Base-by-base conservation (phyloP, 2,113 vertebrate species). In the Polypterus bichir region DNA sequence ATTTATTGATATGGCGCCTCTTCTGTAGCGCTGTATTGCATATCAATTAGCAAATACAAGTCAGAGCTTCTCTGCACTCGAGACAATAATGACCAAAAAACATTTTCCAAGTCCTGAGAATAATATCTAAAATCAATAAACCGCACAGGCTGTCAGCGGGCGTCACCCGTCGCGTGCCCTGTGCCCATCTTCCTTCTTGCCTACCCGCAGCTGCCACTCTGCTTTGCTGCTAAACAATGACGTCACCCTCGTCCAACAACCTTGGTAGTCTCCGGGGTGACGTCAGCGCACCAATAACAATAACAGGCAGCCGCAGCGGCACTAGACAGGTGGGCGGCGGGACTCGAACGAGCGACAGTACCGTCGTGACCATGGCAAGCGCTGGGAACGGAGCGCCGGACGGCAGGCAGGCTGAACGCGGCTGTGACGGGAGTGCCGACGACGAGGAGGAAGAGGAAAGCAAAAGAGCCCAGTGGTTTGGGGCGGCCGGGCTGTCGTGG, bases 401-500 rank as follows among this genome's bases (percentile, higher is more conserved):
- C 49, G 64, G 64, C 49, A 66, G 68, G 65, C 61, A 63, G 49
- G 57, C 44, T 66, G 3, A n/a, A 49, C 9, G 61, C 47, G 65
- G 67, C 67, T 51, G 66, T 11, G 61, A 65, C 64, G 64, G 69
- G 5, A 44, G 60, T 67, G 65, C 49, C 63, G 61, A 65, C 69
- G 70, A 74, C 67, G 71, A 75, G 55, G 64, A 76, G 68, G 66
- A 69, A 77, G 78, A 0, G 79, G 49, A 64, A 67, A 77, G 70
- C 73, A 72, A 68, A 59, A 76, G 62, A 46, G 69, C 66, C 54
- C 51, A 56, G 71, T 67, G 67, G 73, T 68, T 65, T 78, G 27
- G 27, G 49, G 68, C 68, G 1, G 74, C 74, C 64, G 76, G 86
- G 49, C 72, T 89, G 61, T 80, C 74, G 84, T 92, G 92, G 89